Percentiles rank a stretch among this genome's conserved stretches.
Evolutionary conservation across 2,888 invertebrate genomes (phyloP).

Genomic region (Eledona agricola): DNA sequence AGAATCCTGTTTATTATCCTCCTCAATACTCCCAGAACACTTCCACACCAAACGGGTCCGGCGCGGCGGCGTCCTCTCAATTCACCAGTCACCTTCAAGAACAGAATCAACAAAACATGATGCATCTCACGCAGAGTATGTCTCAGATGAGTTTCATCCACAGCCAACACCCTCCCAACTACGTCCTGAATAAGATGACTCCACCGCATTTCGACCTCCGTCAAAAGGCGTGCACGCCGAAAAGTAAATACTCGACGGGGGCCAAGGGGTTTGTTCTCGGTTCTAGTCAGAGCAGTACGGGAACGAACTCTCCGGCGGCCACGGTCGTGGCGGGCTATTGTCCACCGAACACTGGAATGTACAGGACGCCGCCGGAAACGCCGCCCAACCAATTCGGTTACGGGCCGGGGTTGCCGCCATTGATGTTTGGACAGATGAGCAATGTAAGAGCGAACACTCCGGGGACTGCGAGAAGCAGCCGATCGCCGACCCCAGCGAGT

Average conservation of each 20-base stretch:
- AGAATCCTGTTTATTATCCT: too few species aligned
- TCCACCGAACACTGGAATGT: conserved; percentile 47
- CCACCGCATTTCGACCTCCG: conserved; percentile 39
- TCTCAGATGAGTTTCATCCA: conserved; percentile 47
- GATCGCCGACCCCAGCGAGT: conserved; percentile 61
- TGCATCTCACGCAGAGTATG: conserved; percentile 50
- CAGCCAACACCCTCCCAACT: conserved; percentile 20
- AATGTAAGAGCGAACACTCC: conserved; percentile 48
- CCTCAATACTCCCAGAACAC: conserved; percentile 48
- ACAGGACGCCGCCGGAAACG: conserved; percentile 58
- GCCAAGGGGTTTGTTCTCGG: conserved; percentile 48
- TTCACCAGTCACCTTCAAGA: conserved; percentile 23
- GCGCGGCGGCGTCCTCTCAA: conserved; percentile 44
- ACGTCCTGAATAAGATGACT: conserved; percentile 26
- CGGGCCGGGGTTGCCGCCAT: conserved; percentile 52
- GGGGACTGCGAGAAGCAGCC: conserved; percentile 56
- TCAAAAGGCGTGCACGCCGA: conserved; percentile 43
- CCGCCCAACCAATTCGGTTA: conserved; percentile 55
- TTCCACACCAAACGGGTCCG: conserved; percentile 54
- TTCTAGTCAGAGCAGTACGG: conserved; percentile 60
- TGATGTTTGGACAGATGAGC: conserved; percentile 56
- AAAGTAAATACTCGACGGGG: conserved; percentile 43
- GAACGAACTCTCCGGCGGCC: conserved; percentile 60
- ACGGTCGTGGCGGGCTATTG: conserved; percentile 58
- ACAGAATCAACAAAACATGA: conserved; percentile 39